phyloP scores from a whole-genome alignment of 1,140 invertebrate genomes.

The Drosophila asahinai region DNA sequence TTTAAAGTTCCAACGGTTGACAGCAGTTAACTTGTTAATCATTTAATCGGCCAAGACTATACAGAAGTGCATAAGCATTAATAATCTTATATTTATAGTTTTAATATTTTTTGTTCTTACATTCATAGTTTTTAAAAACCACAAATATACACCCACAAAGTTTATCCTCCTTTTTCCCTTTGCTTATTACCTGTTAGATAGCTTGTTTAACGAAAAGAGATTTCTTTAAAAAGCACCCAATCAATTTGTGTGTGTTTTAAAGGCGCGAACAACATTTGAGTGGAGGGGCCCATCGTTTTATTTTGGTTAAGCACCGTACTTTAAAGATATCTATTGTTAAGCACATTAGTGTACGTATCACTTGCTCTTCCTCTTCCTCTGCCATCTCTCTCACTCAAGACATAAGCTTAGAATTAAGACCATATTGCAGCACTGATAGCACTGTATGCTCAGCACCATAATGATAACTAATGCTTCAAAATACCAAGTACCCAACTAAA shows the following conservation, averaged over 20 bases:
- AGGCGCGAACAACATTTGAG: constrained; percentile 38
- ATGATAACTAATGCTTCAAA: not conserved
- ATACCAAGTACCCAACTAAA: not conserved
- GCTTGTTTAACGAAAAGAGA: constrained; percentile 55
- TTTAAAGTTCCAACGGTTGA: not conserved
- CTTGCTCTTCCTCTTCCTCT: constrained; percentile 5
- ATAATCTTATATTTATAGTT: not conserved
- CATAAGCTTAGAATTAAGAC: constrained; percentile 69
- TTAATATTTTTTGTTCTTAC: not conserved
- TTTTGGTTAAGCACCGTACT: constrained; percentile 69
- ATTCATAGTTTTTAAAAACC: not conserved
- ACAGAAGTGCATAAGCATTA: not conserved
- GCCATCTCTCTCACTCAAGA: constrained; percentile 9
- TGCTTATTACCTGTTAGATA: constrained; percentile 74
- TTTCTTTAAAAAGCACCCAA: constrained; percentile 57
- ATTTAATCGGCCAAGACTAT: not conserved
- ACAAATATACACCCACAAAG: constrained; percentile 1
- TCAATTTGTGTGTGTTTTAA: constrained; percentile 55
- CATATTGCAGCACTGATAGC: constrained; percentile 38
- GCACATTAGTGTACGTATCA: constrained; percentile 69
- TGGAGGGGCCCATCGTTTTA: constrained; percentile 49
- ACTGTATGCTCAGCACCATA: constrained; percentile 39
- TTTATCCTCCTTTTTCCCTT: constrained; percentile 22
- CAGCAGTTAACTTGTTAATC: not conserved
- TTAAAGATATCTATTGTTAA: constrained; percentile 73